Percentiles rank a stretch among this genome's conserved stretches.
Conservation (phyloP, 2,113 vertebrate species). For the Stigmatopora argus region DNA sequence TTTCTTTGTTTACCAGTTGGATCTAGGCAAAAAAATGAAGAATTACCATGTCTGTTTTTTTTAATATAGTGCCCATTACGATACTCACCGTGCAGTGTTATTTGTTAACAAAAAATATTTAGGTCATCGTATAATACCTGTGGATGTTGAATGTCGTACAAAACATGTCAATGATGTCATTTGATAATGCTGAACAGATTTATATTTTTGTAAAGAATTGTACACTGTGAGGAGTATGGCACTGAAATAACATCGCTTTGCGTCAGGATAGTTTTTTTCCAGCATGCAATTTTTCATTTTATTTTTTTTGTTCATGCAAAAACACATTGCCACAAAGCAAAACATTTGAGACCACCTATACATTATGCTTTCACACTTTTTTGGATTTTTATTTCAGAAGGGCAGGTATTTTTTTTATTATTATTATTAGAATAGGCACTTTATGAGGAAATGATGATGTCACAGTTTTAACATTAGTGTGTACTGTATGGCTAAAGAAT, state of each 20-base stretch:
- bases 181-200: constrained; percentile 64
- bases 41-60: neutral
- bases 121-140: constrained; percentile 14
- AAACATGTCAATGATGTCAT: constrained; percentile 46
- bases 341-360: neutral
- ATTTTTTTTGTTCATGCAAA: neutral
- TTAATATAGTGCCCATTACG: neutral
- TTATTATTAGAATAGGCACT: constrained; percentile 6
- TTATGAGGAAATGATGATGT: constrained; percentile 52
- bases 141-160: constrained; percentile 32
- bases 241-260: constrained; percentile 18
- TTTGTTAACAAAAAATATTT: constrained; percentile 19
- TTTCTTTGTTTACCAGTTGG: neutral
- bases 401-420: neutral
- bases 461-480: constrained; percentile 31
- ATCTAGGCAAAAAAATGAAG: neutral
- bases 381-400: neutral
- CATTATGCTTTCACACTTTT: constrained; percentile 9
- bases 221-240: constrained; percentile 40
- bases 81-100: neutral
- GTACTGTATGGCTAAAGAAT: constrained; percentile 22
- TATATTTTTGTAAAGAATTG: constrained; percentile 75
- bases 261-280: constrained; percentile 8
- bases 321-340: constrained; percentile 4
- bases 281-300: neutral